Base-by-base conservation (phyloP, 2,888 invertebrate species). In the Scaptomyza cyrtandrae region DNA sequence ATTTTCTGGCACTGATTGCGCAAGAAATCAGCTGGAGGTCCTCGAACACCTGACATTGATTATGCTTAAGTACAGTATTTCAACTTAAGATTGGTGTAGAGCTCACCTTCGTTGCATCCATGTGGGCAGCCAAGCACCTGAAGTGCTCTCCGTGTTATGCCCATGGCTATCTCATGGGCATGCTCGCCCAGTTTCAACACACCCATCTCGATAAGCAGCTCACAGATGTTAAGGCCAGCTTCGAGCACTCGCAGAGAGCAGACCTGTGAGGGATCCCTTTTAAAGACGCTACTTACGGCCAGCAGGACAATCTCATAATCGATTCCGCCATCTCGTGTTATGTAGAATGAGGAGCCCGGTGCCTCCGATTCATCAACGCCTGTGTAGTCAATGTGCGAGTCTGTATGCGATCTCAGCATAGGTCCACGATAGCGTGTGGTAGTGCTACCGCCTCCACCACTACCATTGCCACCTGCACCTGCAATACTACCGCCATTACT, bases 71-170 rank as follows among this genome's bases (percentile, higher is more conserved):
- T 0, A 24, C 24, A 24, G 14, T 16, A 7, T 11, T 14, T 14
- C 1, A 14, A 31, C 14, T 31, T 4, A 0, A 10, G n/a, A 6
- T n/a, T 13, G 2, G n/a, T 10, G 1, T 11, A n/a, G 3, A 16
- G 63, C 77, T 66, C 63, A 52, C 97, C 97, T 60, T 96, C 96
- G 5, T 95, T 93, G 90, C 99, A 99, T 1, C 98, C 98, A 91
- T 99, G 97, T 0, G 97, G 96, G 91, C 99, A 99, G 0, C 99
- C 99, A 31, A 99, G 93, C 83, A 97, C 97, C 68, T 96, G 96
- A 58, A 98, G 93, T 0, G 92, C 92, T 16, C 91, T 75, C 16
- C 90, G 89, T 3, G 92, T 88, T 7, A 92, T 92, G 16, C 92
- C 92, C 92, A 92, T 92, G 1, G 91, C 88, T 37, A 92, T 91